phyloP scores from a whole-genome alignment of 2,888 invertebrate species.

The Proisotoma minuta region DNA sequence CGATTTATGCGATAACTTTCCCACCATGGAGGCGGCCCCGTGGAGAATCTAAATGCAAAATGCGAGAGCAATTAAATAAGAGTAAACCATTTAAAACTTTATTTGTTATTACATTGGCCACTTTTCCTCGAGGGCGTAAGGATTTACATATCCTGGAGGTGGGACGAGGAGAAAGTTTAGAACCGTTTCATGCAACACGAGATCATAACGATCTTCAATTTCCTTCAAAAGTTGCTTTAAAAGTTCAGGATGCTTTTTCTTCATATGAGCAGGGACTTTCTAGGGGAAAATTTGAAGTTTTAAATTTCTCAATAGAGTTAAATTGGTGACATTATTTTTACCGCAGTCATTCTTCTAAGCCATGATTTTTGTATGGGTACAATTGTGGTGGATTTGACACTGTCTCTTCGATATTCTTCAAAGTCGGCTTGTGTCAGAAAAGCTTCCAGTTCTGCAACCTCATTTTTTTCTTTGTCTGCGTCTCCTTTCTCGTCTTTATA shows the following conservation, averaged over 20 bases:
- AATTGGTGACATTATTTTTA: too few species aligned
- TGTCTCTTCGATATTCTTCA: constrained; percentile 41
- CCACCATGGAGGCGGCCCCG: constrained; percentile 37
- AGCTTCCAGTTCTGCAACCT: constrained; percentile 20
- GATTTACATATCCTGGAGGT: constrained; percentile 27
- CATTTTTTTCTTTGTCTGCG: constrained; percentile 4
- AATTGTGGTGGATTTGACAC: constrained; percentile 41
- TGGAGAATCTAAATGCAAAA: constrained; percentile 16
- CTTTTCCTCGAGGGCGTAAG: constrained; percentile 28
- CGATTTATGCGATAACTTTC: constrained; percentile 21
- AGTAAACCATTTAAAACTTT: not conserved
- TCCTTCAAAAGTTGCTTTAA: constrained; percentile 33
- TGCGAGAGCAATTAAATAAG: not conserved
- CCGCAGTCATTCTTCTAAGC: constrained; percentile 35
- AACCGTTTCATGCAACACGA: constrained; percentile 38
- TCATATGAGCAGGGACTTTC: constrained; percentile 33
- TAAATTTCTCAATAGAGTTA: too few species aligned
- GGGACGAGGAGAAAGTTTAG: constrained; percentile 39
- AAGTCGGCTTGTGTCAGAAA: constrained; percentile 44
- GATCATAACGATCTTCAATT: constrained; percentile 31
- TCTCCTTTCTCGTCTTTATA: constrained; percentile 16
- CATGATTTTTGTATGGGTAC: constrained; percentile 36
- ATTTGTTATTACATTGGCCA: constrained; percentile 32
- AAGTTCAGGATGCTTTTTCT: constrained; percentile 26
- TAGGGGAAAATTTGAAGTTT: constrained; percentile 17